Percentiles rank a stretch among this genome's conserved stretches.
These are phyloP conservation scores for Oenanthe melanoleuca DNA, from an alignment of 2,113 vertebrate genomes.

Conservation along the genomic window DNA sequence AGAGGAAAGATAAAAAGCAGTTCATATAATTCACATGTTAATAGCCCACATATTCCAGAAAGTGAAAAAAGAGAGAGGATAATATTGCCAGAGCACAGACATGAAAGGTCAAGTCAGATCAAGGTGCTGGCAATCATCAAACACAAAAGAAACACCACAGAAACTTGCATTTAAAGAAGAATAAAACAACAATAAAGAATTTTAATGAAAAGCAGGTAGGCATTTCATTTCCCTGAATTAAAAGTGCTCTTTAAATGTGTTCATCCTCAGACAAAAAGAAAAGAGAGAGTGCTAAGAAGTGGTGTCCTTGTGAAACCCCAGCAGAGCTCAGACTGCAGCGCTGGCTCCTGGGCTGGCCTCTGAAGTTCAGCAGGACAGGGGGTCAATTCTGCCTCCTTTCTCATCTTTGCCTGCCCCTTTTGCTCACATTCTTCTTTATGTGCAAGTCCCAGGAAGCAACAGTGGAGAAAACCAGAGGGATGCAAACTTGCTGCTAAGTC, in stretches of 20 bases:
- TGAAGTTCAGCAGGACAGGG: not conserved
- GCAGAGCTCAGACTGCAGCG: not conserved
- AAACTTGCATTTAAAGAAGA: conserved; percentile 20
- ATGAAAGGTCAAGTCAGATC: conserved; percentile 35
- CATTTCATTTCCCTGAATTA: not conserved
- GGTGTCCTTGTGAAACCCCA: not conserved
- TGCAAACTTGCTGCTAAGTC: not conserved
- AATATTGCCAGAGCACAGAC: not conserved
- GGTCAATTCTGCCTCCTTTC: not conserved
- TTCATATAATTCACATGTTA: conserved; percentile 21
- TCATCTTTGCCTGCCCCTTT: not conserved
- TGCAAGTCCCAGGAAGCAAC: not conserved
- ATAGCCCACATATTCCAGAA: not conserved
- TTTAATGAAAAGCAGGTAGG: not conserved
- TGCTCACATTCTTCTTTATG: not conserved
- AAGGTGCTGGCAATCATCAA: not conserved
- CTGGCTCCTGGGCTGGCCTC: not conserved
- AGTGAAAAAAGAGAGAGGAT: not conserved
- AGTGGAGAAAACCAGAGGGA: not conserved
- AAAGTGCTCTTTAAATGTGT: conserved; percentile 14
- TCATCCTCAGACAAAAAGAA: not conserved
- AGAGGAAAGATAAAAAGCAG: conserved; percentile 32
- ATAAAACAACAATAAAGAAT: not conserved
- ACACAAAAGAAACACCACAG: not conserved
- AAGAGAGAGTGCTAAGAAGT: not conserved